Conservation (phyloP, 2,113 vertebrate genomes). For the Indri indri region DNA sequence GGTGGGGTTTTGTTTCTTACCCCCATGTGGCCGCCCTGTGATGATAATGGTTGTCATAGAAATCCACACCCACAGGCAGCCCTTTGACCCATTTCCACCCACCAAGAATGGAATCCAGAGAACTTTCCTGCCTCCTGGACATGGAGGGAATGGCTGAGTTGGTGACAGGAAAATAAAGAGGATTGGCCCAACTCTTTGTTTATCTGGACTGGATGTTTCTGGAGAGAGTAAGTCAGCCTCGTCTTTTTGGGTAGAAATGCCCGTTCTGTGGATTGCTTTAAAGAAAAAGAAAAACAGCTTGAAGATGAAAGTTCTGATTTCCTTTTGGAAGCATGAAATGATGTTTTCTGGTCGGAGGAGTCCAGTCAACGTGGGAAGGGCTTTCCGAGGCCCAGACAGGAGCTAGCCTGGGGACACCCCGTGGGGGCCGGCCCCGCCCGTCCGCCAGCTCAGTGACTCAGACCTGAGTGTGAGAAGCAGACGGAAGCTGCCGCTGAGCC, state of each 20-base stretch:
- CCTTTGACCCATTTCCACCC: constrained; percentile 38
- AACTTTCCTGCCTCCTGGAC: neutral
- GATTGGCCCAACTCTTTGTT: neutral
- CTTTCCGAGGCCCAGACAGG: neutral
- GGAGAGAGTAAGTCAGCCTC: neutral
- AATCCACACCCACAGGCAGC: constrained; percentile 20
- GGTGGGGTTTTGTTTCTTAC: neutral
- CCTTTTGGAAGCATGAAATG: neutral
- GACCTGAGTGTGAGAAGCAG: neutral
- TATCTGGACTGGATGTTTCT: constrained; percentile 4
- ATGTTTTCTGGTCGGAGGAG: neutral
- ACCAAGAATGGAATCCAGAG: constrained; percentile 36
- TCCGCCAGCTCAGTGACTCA: rapidly evolving
- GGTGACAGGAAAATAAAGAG: neutral
- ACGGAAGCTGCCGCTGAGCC: neutral
- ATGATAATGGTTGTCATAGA: neutral
- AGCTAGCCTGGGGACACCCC: neutral
- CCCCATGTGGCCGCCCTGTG: neutral
- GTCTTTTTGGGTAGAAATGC: neutral
- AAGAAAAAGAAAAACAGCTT: neutral
- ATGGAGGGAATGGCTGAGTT: neutral
- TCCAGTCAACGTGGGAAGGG: neutral
- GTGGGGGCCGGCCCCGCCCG: neutral
- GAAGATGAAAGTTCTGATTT: neutral
- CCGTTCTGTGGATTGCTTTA: constrained; percentile 1